phyloP scores from a whole-genome alignment of 2,113 vertebrate genomes.

The Polypterus bichir region DNA sequence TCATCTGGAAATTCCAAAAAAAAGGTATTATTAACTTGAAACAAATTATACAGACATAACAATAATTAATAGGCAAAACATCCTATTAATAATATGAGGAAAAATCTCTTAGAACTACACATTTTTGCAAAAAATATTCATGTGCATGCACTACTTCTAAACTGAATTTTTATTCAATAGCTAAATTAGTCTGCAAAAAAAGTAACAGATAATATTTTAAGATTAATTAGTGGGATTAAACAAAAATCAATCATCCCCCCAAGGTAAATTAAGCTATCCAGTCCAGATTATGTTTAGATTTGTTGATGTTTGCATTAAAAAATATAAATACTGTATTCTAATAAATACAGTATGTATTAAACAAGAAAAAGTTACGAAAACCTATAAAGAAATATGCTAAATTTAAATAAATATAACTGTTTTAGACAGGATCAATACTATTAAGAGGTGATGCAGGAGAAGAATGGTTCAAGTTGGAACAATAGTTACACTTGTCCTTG shows the following conservation, averaged over 20 bases:
- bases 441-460: constrained; percentile 8
- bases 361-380: neutral
- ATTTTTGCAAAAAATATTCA: neutral
- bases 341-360: neutral
- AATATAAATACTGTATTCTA: neutral
- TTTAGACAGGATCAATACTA: constrained; percentile 3
- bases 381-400: neutral
- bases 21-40: neutral
- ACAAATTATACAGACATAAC: neutral
- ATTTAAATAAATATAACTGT: too few relatives aligned
- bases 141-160: too few relatives aligned
- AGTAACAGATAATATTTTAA: neutral
- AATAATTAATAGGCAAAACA: neutral
- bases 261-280: neutral
- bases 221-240: neutral
- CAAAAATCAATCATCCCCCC: neutral
- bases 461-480: constrained; percentile 23
- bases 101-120: neutral
- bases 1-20: constrained; percentile 61
- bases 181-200: too few relatives aligned
- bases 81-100: too few relatives aligned
- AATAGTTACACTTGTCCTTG: constrained; percentile 33
- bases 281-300: neutral
- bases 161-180: too few relatives aligned
- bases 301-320: constrained; percentile 2